Base-by-base conservation (phyloP, 2,113 vertebrate genomes). In the Lates calcarifer region DNA sequence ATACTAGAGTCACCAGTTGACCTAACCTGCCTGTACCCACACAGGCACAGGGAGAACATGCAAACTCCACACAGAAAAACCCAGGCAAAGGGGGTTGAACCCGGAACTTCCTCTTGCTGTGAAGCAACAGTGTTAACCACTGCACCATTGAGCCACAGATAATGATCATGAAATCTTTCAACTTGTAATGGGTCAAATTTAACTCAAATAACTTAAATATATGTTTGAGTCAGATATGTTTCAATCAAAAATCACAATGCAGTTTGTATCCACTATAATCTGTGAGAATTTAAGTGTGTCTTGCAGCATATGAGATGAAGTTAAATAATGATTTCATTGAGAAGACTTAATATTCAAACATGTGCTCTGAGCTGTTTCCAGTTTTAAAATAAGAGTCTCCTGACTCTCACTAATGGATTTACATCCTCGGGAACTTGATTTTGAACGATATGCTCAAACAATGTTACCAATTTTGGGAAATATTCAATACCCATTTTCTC, bases 401-500 rank as follows among this genome's bases (percentile, higher is more conserved):
- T 51, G 35, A 26, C 10, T 65, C 15, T 39, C 39, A 15, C 75
- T 53, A 18, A 53, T 43, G 41, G 39, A 9, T 47, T n/a, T 66
- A 15, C 28, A 24, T 73, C 20, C 35, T 67, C 37, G 29, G 18
- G 14, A 62, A 24, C 12, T 56, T 17, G 53, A 66, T 17, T 37
- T 12, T 55, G 28, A 75, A 26, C 13, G 0, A 43, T 79, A 51
- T 62, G 24, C 13, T 64, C 74, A 57, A 65, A 61, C 26, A 62
- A 58, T 29, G 11, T 53, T 20, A 47, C 20, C 20, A 63, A 65
- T 57, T 17, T 57, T 72, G n/a, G 51, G 13, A 74, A 82, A 61
- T 56, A 67, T 69, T 57, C 35, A 73, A 66, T 47, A 35, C 12
- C 39, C 55, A 62, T 73, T 77, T 47, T 4, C 18, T 28, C 24